Percentiles rank a stretch among this genome's conserved stretches.
These are phyloP conservation scores for Istiophorus platypterus DNA, from an alignment of 2,113 vertebrate species.

Conservation along the genomic window DNA sequence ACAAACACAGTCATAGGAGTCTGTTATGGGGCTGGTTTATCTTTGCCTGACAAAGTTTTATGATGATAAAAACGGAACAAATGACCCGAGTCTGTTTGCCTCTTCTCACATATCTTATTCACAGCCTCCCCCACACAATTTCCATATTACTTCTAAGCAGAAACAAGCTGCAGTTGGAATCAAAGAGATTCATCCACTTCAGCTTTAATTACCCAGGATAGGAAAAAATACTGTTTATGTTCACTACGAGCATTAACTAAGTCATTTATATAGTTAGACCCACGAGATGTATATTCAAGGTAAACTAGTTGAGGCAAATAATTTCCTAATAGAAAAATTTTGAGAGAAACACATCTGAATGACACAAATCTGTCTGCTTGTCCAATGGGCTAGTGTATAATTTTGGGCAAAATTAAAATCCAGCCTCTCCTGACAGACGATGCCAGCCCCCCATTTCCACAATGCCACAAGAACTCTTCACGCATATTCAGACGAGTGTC, in stretches of 20 bases:
- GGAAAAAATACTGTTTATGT: conserved; percentile 3
- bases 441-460: conserved; percentile 33
- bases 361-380: conserved; percentile 13
- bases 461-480: not conserved
- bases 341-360: conserved; percentile 13
- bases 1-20: not conserved
- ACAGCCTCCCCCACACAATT: conserved; percentile 34
- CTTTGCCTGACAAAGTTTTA: conserved; percentile 11
- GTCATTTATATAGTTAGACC: not conserved
- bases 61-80: conserved; percentile 27
- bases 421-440: conserved; percentile 39
- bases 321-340: not conserved
- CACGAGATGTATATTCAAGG: not conserved
- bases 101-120: conserved; percentile 30
- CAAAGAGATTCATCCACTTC: conserved; percentile 1
- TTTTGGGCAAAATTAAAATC: conserved; percentile 32
- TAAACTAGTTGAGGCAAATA: not conserved
- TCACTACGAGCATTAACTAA: not conserved
- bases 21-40: not conserved
- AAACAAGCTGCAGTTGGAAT: conserved; percentile 33
- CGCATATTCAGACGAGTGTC: not conserved
- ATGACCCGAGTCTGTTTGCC: conserved; percentile 38
- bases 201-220: conserved; percentile 2
- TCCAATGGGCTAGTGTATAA: conserved; percentile 27
- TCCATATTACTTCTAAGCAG: conserved; percentile 18